Evolutionary conservation across 2,113 vertebrate species (phyloP), one percentile per base, ranked within the genome.

Genomic region (Cynocephalus volans): DNA sequence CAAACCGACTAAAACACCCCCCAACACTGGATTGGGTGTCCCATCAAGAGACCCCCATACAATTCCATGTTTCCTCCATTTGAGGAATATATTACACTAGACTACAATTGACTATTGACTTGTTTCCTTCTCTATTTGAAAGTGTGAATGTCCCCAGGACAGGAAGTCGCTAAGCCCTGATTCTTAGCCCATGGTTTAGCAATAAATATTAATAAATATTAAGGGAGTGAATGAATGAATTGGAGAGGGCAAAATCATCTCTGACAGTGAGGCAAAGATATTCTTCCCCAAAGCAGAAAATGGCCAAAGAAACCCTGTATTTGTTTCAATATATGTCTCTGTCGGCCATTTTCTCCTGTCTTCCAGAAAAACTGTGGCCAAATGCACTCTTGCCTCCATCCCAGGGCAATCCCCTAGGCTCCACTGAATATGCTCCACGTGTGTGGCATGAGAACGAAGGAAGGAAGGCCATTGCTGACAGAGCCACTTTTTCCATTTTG

Each of bases 401-500:
- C 64, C 18, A 48, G n/a, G 60, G 28, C 65, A 26, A 26, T 45
- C 75, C 28, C 52, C 31, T 52, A 90, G 70, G 31, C 17, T 50
- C 19, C 12, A 65, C 45, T 75, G 52, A 33, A 70, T 36, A 31
- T 3, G 5, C 0, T 0, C 31, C 58, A 7, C 62, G n/a, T 76
- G 54, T 82, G 33, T 18, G 65, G 54, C 45, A 15, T 8, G 54
- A 58, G 45, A 86, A 91, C 94, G 92, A 72, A 90, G 14, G 77
- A 83, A 87, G 45, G 48, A 67, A 96, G 77, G 41, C 14, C 0
- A 45, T 88, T 77, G 96, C 80, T 93, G 62, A 94, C 62, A 84
- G 77, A 69, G 50, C 82, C 93, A 73, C 23, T 93, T 96, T 97
- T 54, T 58, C 58, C 33, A 5, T 73, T 88, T 84, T 94, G 92